Evolutionary conservation across 2,113 vertebrate genomes (phyloP).

Genomic region (Arizona elegans): DNA sequence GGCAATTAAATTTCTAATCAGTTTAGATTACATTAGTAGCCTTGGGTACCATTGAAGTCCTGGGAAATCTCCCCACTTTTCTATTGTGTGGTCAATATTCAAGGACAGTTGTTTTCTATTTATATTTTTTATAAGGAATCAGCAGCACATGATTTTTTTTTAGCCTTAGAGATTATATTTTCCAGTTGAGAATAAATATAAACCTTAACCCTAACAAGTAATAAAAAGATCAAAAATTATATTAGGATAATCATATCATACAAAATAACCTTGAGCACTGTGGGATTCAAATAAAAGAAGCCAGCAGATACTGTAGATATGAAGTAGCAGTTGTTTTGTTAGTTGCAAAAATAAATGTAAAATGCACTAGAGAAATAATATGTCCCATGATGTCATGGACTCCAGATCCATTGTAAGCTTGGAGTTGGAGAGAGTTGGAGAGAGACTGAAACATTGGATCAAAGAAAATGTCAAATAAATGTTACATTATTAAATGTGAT

Average conservation of each 20-base stretch:
- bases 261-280: slow-evolving; percentile 15
- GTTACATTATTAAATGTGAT: not conserved
- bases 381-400: slow-evolving; percentile 12
- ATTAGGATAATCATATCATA: slow-evolving; percentile 33
- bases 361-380: slow-evolving; percentile 2
- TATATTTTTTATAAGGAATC: not conserved
- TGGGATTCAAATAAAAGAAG: slow-evolving; percentile 21
- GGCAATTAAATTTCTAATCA: not conserved
- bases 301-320: not conserved
- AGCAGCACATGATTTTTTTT: slow-evolving; percentile 13
- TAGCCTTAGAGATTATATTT: slow-evolving; percentile 6
- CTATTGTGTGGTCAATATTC: not conserved
- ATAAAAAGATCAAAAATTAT: not conserved
- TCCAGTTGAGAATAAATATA: not conserved
- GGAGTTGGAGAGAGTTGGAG: not conserved
- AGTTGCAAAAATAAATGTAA: slow-evolving; percentile 16
- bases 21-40: not conserved
- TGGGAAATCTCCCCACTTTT: not conserved
- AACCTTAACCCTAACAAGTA: not conserved
- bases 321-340: slow-evolving; percentile 9
- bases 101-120: not conserved
- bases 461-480: not conserved
- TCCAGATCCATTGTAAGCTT: not conserved
- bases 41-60: not conserved
- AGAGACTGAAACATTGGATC: not conserved